Conservation (phyloP, 2,888 invertebrate genomes). For the Lasioglossum leucozonium region DNA sequence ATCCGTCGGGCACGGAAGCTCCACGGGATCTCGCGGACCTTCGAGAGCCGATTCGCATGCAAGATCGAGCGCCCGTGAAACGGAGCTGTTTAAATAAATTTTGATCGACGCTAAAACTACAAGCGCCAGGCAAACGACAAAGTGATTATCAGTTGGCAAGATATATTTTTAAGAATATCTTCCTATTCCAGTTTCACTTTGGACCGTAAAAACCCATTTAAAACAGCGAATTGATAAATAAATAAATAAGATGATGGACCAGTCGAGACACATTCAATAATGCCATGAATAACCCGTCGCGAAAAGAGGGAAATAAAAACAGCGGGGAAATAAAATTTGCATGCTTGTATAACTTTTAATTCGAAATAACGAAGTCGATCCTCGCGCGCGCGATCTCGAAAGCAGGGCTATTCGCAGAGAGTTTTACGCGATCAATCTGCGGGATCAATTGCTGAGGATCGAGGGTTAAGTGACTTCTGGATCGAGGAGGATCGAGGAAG, state of each 20-base stretch:
- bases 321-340: background rate
- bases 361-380: background rate
- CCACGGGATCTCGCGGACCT: too few species aligned
- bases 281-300: too few species aligned
- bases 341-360: background rate
- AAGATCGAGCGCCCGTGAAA: background rate
- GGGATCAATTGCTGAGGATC: background rate
- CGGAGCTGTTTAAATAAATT: background rate
- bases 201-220: too few species aligned
- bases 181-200: too few species aligned
- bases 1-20: background rate
- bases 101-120: background rate
- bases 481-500: constrained; percentile 4
- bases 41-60: too few species aligned
- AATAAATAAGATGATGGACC: too few species aligned
- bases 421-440: background rate
- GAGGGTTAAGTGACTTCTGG: background rate
- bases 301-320: too few species aligned
- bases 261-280: too few species aligned
- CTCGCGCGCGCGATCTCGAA: background rate
- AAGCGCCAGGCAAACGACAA: background rate
- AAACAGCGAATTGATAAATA: too few species aligned
- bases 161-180: too few species aligned
- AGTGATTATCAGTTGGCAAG: too few species aligned
- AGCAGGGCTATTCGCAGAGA: background rate